Conservation (phyloP, 2,797 vertebrate genomes). For the Semotilus atromaculatus region DNA sequence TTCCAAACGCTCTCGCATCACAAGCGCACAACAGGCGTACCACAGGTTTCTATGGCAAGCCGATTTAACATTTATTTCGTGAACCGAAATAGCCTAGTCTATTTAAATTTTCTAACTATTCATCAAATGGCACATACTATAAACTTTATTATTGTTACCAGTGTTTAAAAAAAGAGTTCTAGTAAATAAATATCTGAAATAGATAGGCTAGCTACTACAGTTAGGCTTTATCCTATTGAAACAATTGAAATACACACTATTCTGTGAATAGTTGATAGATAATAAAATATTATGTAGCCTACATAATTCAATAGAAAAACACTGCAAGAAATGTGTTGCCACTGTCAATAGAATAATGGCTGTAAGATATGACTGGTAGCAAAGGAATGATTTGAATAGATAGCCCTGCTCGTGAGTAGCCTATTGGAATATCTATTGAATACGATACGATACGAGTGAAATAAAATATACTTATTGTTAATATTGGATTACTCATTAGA, state of each 20-base stretch:
- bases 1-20: slow-evolving; percentile 18
- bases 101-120: neutral
- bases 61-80: neutral
- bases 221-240: neutral
- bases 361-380: too few relatives aligned
- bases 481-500: neutral
- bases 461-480: neutral
- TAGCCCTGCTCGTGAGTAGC: neutral
- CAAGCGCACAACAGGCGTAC: neutral
- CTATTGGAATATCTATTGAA: too few relatives aligned
- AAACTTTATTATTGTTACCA: neutral
- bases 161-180: neutral
- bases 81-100: neutral
- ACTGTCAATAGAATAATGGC: neutral
- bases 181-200: neutral
- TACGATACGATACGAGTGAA: neutral
- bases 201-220: neutral
- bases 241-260: neutral
- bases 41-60: slow-evolving; percentile 26
- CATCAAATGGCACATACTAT: neutral
- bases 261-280: neutral
- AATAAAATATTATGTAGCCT: neutral
- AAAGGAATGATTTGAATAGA: neutral
- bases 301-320: too few relatives aligned
- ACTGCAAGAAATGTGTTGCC: neutral